Conservation (phyloP, 2,888 invertebrate species). For the Elgonia sp. region DNA sequence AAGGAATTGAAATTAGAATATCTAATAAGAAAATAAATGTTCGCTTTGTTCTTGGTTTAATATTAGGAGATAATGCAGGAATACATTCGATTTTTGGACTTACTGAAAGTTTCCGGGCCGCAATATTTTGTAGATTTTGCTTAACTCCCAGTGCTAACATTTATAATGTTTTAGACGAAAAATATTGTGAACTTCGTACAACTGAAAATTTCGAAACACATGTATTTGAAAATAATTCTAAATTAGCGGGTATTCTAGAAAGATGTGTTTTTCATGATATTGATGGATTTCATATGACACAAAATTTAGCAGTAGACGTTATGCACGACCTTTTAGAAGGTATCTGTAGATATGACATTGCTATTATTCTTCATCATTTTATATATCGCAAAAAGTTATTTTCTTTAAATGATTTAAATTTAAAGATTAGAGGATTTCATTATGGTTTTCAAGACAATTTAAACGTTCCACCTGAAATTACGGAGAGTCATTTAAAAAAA, state of each 20-base stretch:
- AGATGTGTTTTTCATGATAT: constrained; percentile 35
- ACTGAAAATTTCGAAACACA: background rate
- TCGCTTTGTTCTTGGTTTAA: constrained; percentile 70
- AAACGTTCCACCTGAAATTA: too few relatives aligned
- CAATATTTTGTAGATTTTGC: constrained; percentile 75
- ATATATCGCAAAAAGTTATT: background rate
- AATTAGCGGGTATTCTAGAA: constrained; percentile 29
- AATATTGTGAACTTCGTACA: constrained; percentile 5
- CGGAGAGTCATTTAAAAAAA: too few relatives aligned
- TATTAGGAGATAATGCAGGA: constrained; percentile 74
- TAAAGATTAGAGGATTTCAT: too few relatives aligned
- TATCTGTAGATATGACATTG: constrained; percentile 27
- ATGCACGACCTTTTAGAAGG: constrained; percentile 54
- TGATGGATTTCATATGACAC: constrained; percentile 17
- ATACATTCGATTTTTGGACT: constrained; percentile 44
- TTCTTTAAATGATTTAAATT: too few relatives aligned
- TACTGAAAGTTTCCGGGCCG: constrained; percentile 67
- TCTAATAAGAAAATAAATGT: constrained; percentile 23
- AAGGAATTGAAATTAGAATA: constrained; percentile 61
- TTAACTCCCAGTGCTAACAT: background rate
- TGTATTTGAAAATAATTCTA: background rate
- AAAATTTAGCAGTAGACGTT: constrained; percentile 21
- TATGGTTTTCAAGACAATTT: too few relatives aligned
- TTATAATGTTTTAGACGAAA: constrained; percentile 15
- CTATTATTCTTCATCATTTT: constrained; percentile 10